Evolutionary conservation across 2,113 vertebrate genomes (phyloP).

Genomic region (Noturus placidus): DNA sequence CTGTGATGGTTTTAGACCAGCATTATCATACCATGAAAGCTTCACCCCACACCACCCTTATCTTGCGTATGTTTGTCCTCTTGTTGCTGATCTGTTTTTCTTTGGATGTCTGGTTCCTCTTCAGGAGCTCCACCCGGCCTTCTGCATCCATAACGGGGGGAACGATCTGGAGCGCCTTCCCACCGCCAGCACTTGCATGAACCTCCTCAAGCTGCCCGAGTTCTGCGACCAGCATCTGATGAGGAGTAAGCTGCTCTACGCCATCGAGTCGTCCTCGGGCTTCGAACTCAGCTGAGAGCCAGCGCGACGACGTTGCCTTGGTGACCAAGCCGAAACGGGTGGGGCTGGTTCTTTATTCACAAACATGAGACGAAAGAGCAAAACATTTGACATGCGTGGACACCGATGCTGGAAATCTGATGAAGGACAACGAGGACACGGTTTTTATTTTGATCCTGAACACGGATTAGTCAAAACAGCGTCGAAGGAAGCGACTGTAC

Average conservation of each 20-base stretch:
- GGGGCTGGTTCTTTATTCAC: not conserved
- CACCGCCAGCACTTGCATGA: slow-evolving; percentile 99
- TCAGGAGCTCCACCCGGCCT: slow-evolving; percentile 95
- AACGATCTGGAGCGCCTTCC: slow-evolving; percentile 91
- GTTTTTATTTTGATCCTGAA: not conserved
- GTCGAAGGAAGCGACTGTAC: not conserved
- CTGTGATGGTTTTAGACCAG: not conserved
- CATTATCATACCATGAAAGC: too few relatives aligned
- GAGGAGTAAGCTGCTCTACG: slow-evolving; percentile 94
- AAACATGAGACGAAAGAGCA: not conserved
- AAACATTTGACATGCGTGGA: not conserved
- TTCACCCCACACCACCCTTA: not conserved
- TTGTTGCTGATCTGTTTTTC: not conserved
- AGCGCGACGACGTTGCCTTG: not conserved
- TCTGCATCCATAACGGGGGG: slow-evolving; percentile 97
- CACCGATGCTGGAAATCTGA: not conserved
- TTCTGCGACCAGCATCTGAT: slow-evolving; percentile 90
- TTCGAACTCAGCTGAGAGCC: slow-evolving; percentile 93
- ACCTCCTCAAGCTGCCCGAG: slow-evolving; percentile 96
- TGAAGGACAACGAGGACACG: not conserved
- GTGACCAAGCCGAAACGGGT: not conserved
- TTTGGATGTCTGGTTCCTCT: not conserved
- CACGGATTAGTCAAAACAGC: not conserved
- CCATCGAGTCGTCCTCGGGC: slow-evolving; percentile 94
- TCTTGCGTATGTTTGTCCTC: not conserved